Base-by-base conservation (phyloP, 2,888 invertebrate species). In the Orchesella flavescens region DNA sequence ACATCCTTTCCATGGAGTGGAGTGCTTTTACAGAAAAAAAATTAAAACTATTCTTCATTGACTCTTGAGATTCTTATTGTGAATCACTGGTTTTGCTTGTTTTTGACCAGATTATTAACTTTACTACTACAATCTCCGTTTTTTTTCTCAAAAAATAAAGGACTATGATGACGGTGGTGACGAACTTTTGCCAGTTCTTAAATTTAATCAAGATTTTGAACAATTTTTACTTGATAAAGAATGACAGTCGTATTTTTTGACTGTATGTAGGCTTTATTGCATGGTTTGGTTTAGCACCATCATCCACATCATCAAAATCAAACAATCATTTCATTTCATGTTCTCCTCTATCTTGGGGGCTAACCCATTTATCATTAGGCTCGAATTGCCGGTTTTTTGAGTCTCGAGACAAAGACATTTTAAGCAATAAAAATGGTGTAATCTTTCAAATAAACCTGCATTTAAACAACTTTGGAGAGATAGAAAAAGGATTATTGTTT, bases 21-120 rank as follows among this genome's bases (percentile, higher is more conserved):
- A 10, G 17, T 9, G n/a, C n/a, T 17, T 53, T 71, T 71, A 15
- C 12, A 34, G 43, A 53, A 71, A 59, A 63, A 61, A 61, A 61
- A 55, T 72, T 49, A n/a, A n/a, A 12, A 49, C 49, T 49, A 49
- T 12, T 49, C 46, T 12, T 49, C 46, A 61, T 23, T 61, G 43
- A 59, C 13, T 61, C 24, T 43, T 55, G n/a, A 71, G 44, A 34
- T 44, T 9, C 17, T 53, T 12, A 65, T n/a, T n/a, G 24, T 49
- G 61, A 65, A 49, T 75, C 75, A 75, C 75, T 65, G 63, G 75
- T 75, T 75, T 65, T 75, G 63, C 75, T 49, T 65, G 75, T 75
- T 75, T 69, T 63, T 73, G 43, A 17, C n/a, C 17, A 13, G n/a
- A 4, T 55, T n/a, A 55, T 55, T 55, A 55, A 55, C n/a, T 55